These are phyloP conservation scores for Temnothorax ravouxi DNA, from an alignment of 2,888 invertebrate species.

Conservation along the genomic window DNA sequence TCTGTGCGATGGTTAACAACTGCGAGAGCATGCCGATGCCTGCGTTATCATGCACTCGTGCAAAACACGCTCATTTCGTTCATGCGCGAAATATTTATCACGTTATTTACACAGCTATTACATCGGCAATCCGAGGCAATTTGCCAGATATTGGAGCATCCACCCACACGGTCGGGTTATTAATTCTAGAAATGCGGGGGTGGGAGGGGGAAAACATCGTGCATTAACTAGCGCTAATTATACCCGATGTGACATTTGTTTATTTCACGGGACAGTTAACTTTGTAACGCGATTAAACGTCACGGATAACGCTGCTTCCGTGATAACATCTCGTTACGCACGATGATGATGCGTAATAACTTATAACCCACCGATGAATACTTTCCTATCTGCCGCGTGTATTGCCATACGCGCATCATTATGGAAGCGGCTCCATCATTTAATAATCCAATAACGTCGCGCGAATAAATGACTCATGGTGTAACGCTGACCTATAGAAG, in stretches of 20 bases:
- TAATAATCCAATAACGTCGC: slow-evolving; percentile 34
- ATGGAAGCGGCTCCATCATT: slow-evolving; percentile 6
- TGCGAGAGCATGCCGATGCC: slow-evolving; percentile 3
- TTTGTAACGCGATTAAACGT: slow-evolving; percentile 13
- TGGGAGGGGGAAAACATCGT: background rate
- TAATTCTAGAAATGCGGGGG: background rate
- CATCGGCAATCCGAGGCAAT: slow-evolving; percentile 1
- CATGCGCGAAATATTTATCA: background rate
- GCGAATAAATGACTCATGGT: slow-evolving; percentile 45
- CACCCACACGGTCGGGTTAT: background rate
- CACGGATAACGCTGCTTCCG: background rate
- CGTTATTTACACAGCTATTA: background rate
- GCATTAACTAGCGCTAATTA: slow-evolving; percentile 10
- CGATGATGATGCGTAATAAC: slow-evolving; percentile 7
- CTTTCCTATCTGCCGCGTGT: background rate
- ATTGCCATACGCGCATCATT: background rate
- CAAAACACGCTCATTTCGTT: background rate
- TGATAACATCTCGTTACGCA: slow-evolving; percentile 4
- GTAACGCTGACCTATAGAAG: slow-evolving; percentile 44
- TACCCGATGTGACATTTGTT: slow-evolving; percentile 1
- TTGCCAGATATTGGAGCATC: background rate
- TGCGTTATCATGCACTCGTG: background rate
- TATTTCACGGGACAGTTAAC: background rate
- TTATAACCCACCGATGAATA: slow-evolving; percentile 13
- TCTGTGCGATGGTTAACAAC: background rate